A percentile compares a stretch with the other conserved stretches of the same genome.
Conservation (phyloP, 2,113 vertebrate species). For the Cathartes aura region DNA sequence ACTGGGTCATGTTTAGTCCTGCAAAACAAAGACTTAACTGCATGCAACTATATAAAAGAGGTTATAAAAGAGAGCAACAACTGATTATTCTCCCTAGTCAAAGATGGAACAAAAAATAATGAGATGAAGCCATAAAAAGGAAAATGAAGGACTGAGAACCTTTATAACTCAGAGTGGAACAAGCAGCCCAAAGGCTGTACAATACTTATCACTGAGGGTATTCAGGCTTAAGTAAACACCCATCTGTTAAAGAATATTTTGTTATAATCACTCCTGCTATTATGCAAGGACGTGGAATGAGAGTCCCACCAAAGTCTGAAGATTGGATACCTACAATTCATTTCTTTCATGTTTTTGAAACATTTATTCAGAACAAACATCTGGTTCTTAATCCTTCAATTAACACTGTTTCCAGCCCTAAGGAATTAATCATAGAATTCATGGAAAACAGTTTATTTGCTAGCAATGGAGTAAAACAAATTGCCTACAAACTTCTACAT, state of each 20-base stretch:
- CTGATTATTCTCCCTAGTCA: not conserved
- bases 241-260: conserved; percentile 3
- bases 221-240: conserved; percentile 30
- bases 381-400: conserved; percentile 53
- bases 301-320: not conserved
- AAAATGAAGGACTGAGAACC: not conserved
- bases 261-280: not conserved
- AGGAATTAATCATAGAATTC: conserved; percentile 42
- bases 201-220: not conserved
- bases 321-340: not conserved
- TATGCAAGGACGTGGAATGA: not conserved
- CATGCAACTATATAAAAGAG: not conserved
- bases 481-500: not conserved
- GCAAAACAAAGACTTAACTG: not conserved
- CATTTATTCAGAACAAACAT: conserved; percentile 46
- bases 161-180: not conserved
- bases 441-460: not conserved
- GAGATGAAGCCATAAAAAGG: not conserved
- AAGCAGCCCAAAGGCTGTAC: not conserved
- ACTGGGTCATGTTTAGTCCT: not conserved
- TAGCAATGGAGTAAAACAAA: conserved; percentile 30
- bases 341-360: not conserved
- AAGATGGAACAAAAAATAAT: not conserved
- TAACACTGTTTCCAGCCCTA: conserved; percentile 34
- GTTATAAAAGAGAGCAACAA: not conserved